Percentiles rank a stretch among this genome's conserved stretches.
These are phyloP conservation scores for Puffinus mauretanicus DNA, from an alignment of 2,113 vertebrate genomes.

Conservation along the genomic window DNA sequence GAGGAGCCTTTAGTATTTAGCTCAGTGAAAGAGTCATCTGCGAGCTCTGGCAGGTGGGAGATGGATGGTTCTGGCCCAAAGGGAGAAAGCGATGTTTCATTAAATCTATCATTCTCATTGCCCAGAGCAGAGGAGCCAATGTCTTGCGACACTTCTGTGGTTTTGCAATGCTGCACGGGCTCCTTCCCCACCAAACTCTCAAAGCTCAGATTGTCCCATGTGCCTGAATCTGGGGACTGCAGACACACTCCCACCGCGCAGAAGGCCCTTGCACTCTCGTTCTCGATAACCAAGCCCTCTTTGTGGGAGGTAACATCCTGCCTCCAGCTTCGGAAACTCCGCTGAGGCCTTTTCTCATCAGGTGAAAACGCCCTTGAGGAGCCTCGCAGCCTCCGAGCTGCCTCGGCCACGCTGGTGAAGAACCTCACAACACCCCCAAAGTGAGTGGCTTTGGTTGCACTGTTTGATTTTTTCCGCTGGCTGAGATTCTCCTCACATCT, in stretches of 20 bases:
- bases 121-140: not conserved
- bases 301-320: not conserved
- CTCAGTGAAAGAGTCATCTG: not conserved
- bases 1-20: not conserved
- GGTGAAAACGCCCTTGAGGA: conserved; percentile 79
- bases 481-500: conserved; percentile 74
- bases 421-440: conserved; percentile 85
- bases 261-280: conserved; percentile 49
- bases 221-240: conserved; percentile 59
- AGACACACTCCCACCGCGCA: conserved; percentile 41
- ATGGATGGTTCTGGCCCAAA: not conserved
- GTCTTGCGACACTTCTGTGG: not conserved
- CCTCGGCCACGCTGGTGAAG: conserved; percentile 83
- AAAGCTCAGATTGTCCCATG: conserved; percentile 61
- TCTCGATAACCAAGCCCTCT: conserved; percentile 66
- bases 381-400: conserved; percentile 83
- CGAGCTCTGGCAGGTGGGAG: not conserved
- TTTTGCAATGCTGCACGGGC: not conserved
- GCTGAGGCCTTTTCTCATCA: conserved; percentile 70
- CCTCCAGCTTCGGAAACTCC: conserved; percentile 58
- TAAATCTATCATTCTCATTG: not conserved
- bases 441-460: conserved; percentile 74
- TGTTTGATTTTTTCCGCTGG: conserved; percentile 53
- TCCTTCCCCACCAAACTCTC: conserved; percentile 36
- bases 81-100: not conserved